phyloP scores from a whole-genome alignment of 2,113 vertebrate species.

The Ploceus nigricollis region DNA sequence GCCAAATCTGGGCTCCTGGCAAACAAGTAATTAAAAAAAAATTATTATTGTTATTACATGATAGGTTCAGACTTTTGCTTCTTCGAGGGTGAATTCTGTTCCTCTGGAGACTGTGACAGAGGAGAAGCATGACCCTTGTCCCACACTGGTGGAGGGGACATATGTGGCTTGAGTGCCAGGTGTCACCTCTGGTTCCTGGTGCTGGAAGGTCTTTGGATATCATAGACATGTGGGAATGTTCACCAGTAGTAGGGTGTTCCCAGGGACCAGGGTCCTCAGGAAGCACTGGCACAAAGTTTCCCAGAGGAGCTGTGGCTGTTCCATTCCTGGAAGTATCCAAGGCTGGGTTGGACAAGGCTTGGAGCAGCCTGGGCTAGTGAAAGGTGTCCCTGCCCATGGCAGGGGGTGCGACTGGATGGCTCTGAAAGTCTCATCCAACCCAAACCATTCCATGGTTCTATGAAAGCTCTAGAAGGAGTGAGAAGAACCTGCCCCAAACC shows the following conservation, averaged over 20 bases:
- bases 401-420: neutral
- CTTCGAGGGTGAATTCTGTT: neutral
- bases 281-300: neutral
- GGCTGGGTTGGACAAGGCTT: accelerated
- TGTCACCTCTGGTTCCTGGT: neutral
- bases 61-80: neutral
- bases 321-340: neutral
- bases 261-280: accelerated
- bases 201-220: neutral
- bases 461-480: neutral
- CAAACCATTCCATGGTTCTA: neutral
- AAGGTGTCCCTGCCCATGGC: neutral
- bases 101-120: neutral
- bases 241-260: neutral
- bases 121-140: neutral
- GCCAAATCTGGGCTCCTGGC: neutral
- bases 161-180: neutral
- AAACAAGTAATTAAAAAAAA: neutral
- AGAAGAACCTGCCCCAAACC: neutral
- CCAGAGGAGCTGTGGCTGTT: neutral
- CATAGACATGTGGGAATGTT: neutral
- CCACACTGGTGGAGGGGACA: neutral
- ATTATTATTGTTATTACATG: neutral
- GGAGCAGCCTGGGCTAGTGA: accelerated
- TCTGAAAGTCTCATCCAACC: neutral